Percentiles rank a stretch among this genome's conserved stretches.
These are phyloP conservation scores for Phasia obesa DNA, from an alignment of 2,888 invertebrate genomes.

Conservation along the genomic window DNA sequence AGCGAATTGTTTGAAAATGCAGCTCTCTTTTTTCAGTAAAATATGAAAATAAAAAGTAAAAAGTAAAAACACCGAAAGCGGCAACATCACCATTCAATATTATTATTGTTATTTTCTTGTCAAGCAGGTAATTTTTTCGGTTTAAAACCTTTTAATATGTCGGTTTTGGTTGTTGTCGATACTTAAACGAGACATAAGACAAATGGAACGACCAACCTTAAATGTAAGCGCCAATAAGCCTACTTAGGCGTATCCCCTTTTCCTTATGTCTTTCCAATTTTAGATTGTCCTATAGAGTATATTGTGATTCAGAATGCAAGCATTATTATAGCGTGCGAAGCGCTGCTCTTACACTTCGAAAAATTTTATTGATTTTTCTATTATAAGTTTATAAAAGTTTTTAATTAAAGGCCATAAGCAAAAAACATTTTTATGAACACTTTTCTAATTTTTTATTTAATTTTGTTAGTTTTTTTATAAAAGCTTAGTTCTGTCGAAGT, in stretches of 20 bases:
- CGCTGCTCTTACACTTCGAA: conserved; percentile 24
- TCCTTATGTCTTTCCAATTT: conserved; percentile 13
- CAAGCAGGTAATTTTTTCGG: conserved; percentile 70
- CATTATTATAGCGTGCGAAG: conserved; percentile 18
- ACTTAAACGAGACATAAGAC: conserved; percentile 60
- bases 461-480: too few species aligned
- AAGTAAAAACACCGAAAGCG: conserved; percentile 28
- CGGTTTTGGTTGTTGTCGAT: conserved; percentile 63
- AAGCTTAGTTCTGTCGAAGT: too few species aligned
- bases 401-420: too few species aligned
- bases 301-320: conserved; percentile 4
- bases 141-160: conserved; percentile 70
- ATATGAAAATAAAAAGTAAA: conserved; percentile 15
- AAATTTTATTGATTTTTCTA: not conserved
- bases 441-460: too few species aligned
- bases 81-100: conserved; percentile 51
- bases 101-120: conserved; percentile 68
- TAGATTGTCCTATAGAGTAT: conserved; percentile 2
- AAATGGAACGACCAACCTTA: conserved; percentile 67
- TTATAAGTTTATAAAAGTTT: too few species aligned
- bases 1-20: conserved; percentile 46
- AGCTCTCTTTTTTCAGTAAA: conserved; percentile 15
- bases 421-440: too few species aligned
- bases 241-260: conserved; percentile 69
- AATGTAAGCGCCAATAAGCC: conserved; percentile 70